Conservation (phyloP, 2,113 vertebrate species). For the Silurus glanis region DNA sequence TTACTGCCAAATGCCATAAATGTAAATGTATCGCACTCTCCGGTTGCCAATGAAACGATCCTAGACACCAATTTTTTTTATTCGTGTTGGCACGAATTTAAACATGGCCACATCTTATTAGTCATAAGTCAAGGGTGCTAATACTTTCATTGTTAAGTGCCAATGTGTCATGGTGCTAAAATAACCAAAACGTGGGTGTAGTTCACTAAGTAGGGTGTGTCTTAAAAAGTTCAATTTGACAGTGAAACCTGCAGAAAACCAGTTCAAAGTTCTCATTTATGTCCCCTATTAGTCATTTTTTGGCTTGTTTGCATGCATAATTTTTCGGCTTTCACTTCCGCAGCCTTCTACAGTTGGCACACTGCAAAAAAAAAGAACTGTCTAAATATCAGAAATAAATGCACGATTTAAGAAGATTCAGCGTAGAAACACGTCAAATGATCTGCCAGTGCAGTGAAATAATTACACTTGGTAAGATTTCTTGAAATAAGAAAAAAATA, state of each 20-base stretch:
- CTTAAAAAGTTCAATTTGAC: too few species aligned
- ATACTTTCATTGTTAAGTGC: background rate
- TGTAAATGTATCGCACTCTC: background rate
- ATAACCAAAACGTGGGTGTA: background rate
- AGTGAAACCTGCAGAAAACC: too few species aligned
- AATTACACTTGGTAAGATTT: too few species aligned
- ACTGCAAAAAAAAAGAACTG: too few species aligned
- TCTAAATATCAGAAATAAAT: too few species aligned
- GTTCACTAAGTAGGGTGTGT: background rate
- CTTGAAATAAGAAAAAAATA: too few species aligned
- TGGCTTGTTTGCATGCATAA: background rate
- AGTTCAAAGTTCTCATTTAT: background rate
- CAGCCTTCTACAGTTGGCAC: too few species aligned
- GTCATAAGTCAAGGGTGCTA: background rate
- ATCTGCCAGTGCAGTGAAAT: too few species aligned
- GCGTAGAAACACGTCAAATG: too few species aligned
- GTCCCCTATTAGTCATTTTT: background rate
- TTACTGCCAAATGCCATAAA: too few species aligned
- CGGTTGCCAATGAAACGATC: background rate
- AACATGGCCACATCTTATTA: background rate
- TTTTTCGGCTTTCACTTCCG: background rate
- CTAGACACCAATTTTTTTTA: background rate
- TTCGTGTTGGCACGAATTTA: background rate
- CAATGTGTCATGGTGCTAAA: background rate
- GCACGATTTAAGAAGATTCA: too few species aligned